Percentiles rank a stretch among this genome's conserved stretches.
These are phyloP conservation scores for Ciconia nigra DNA, from an alignment of 2,797 vertebrate genomes.

Conservation along the genomic window DNA sequence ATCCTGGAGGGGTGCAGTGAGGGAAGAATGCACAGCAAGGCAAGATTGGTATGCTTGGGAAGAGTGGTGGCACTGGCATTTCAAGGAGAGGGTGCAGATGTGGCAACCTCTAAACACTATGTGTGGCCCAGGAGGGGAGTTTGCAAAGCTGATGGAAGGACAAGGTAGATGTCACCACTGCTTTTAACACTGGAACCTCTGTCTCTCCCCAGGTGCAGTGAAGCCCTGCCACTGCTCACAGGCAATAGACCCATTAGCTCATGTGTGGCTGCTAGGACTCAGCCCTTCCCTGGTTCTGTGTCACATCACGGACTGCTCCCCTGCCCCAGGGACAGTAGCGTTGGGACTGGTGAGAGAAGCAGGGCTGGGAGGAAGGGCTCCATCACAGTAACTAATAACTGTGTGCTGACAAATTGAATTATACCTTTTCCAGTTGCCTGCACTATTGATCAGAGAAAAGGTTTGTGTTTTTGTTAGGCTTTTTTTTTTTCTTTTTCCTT, in stretches of 20 bases:
- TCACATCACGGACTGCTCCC: background rate
- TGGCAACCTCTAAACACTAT: background rate
- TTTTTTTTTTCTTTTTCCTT: background rate
- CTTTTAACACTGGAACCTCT: background rate
- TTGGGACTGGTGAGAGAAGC: rapidly evolving
- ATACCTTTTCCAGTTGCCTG: constrained; percentile 56
- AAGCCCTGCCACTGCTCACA: rapidly evolving
- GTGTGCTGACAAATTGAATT: constrained; percentile 57
- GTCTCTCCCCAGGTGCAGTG: rapidly evolving
- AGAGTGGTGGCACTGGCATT: background rate
- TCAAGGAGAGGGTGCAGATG: background rate
- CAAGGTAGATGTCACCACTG: rapidly evolving
- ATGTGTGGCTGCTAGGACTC: background rate
- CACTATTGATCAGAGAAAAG: constrained; percentile 51
- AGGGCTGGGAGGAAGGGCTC: constrained; percentile 6
- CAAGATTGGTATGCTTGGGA: rapidly evolving
- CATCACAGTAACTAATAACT: constrained; percentile 44
- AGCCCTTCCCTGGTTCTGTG: background rate
- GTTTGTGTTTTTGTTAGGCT: constrained; percentile 17
- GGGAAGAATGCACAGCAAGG: background rate
- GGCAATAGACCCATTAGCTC: background rate
- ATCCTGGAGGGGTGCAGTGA: background rate
- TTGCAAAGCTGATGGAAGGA: background rate
- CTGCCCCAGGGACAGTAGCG: background rate
- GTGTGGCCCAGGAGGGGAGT: background rate